Conservation (phyloP, 2,888 invertebrate genomes). For the Mellilla xanthometata region DNA sequence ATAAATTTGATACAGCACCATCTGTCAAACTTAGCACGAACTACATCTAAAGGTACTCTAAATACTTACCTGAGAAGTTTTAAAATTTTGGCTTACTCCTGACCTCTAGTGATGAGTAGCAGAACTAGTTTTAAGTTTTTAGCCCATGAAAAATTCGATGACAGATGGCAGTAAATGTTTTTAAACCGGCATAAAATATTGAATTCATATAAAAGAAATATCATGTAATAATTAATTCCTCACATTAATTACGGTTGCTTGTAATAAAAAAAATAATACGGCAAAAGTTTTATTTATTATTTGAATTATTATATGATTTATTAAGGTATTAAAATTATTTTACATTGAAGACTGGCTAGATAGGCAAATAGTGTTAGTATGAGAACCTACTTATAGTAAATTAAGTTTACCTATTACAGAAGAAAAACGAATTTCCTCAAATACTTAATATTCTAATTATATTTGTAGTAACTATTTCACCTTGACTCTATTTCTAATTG, state of each 20-base stretch:
- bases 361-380: too few species aligned
- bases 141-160: conserved; percentile 41
- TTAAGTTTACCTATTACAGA: too few species aligned
- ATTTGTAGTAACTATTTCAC: neutral
- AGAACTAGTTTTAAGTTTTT: conserved; percentile 40
- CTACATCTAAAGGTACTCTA: conserved; percentile 40
- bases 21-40: conserved; percentile 55
- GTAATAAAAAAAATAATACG: too few species aligned
- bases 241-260: too few species aligned
- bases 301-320: too few species aligned
- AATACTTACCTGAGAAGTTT: conserved; percentile 50
- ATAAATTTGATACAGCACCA: conserved; percentile 56
- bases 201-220: too few species aligned
- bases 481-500: conserved; percentile 20
- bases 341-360: too few species aligned
- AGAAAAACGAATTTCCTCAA: too few species aligned
- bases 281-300: too few species aligned
- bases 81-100: conserved; percentile 41
- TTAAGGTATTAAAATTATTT: too few species aligned
- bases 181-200: neutral
- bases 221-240: too few species aligned
- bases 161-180: conserved; percentile 58
- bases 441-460: neutral
- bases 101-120: conserved; percentile 72
- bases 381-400: too few species aligned